Percentiles rank a stretch among this genome's conserved stretches.
phyloP scores from a whole-genome alignment of 2,113 vertebrate species.

The Seriola dumerili region DNA sequence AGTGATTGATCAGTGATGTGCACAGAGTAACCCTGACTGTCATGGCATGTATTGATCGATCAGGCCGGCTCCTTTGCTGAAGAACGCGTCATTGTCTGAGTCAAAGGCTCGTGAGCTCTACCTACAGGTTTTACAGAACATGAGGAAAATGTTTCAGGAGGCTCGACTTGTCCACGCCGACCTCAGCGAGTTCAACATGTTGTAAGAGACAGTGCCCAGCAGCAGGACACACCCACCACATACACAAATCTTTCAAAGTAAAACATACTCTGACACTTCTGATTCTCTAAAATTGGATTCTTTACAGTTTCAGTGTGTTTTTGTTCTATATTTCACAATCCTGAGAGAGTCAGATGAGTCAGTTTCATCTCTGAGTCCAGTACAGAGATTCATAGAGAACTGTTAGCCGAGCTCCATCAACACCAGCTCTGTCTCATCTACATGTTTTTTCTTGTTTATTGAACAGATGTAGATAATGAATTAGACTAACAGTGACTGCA shows the following conservation, averaged over 20 bases:
- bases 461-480: too few species aligned
- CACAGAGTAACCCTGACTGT: not conserved
- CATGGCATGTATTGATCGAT: not conserved
- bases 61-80: conserved; percentile 95
- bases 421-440: too few species aligned
- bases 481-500: too few species aligned
- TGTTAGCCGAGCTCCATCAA: too few species aligned
- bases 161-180: conserved; percentile 96
- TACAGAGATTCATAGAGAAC: too few species aligned
- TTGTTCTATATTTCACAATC: too few species aligned
- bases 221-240: not conserved
- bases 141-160: conserved; percentile 96
- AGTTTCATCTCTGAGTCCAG: too few species aligned
- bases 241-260: not conserved
- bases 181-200: conserved; percentile 98
- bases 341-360: too few species aligned
- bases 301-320: not conserved
- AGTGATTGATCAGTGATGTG: not conserved
- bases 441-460: too few species aligned
- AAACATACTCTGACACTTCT: not conserved
- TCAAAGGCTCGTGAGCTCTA: conserved; percentile 94
- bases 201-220: conserved; percentile 82
- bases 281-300: not conserved
- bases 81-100: conserved; percentile 91
- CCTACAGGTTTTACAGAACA: conserved; percentile 92